phyloP scores from a whole-genome alignment of 2,113 vertebrate species.

The Scolopax mira region DNA sequence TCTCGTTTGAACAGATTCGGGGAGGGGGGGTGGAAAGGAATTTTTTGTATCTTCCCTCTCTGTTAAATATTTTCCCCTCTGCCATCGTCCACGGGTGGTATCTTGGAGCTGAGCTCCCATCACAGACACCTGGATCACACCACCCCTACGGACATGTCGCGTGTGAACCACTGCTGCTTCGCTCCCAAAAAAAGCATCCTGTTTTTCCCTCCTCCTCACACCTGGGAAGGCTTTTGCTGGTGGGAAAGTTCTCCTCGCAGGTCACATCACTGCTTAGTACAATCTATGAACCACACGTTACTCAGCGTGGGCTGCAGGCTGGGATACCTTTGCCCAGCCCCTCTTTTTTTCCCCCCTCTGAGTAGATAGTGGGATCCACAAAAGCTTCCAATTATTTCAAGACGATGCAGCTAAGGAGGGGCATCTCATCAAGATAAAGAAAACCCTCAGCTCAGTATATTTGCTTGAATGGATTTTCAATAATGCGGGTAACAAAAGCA shows the following conservation, averaged over 20 bases:
- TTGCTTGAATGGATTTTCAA: constrained; percentile 54
- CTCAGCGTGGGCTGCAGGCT: background rate
- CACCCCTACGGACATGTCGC: rapidly evolving
- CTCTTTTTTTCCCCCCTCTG: background rate
- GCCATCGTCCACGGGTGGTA: rapidly evolving
- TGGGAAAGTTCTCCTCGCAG: background rate
- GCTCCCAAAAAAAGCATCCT: background rate
- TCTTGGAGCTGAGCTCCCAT: background rate
- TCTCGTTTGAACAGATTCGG: background rate
- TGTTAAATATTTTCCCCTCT: background rate
- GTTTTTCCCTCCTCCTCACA: background rate
- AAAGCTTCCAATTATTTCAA: constrained; percentile 66
- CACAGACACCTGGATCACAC: rapidly evolving
- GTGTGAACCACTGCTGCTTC: background rate
- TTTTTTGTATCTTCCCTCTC: background rate
- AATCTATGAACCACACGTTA: background rate
- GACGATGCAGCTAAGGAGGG: background rate
- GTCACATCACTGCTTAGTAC: background rate
- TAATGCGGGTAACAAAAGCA: constrained; percentile 57
- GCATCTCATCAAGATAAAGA: constrained; percentile 49
- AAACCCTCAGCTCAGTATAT: constrained; percentile 34
- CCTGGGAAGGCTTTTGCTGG: background rate
- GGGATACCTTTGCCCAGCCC: background rate
- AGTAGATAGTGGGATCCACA: constrained; percentile 36
- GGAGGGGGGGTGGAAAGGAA: background rate